phyloP scores from a whole-genome alignment of 2,888 invertebrate genomes.

The Drosophila kambysellisi region DNA sequence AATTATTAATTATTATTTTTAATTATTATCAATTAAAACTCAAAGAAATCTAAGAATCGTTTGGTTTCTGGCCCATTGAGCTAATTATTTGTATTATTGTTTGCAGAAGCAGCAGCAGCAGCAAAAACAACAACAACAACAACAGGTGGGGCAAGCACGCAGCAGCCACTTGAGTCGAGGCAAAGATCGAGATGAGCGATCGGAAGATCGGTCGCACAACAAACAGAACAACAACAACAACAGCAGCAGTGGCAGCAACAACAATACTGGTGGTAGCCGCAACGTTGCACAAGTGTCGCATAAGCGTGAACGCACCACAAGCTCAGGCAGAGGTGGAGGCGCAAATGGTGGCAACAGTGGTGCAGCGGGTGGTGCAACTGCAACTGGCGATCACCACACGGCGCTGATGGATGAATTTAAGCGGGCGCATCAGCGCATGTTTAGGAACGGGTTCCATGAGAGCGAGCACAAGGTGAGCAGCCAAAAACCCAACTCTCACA shows the following conservation, averaged over 20 bases:
- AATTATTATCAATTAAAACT: background rate
- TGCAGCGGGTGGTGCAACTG: conserved; percentile 58
- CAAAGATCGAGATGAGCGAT: conserved; percentile 40
- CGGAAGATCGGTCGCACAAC: conserved; percentile 51
- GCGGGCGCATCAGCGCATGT: conserved; percentile 95
- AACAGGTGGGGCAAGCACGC: conserved; percentile 47
- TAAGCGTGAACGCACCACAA: conserved; percentile 86
- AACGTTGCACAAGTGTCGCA: conserved; percentile 70
- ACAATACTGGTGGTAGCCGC: conserved; percentile 32
- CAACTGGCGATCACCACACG: conserved; percentile 87
- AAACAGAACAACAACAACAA: conserved; percentile 29
- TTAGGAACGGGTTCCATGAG: conserved; percentile 86
- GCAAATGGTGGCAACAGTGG: conserved; percentile 40
- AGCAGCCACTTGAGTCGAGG: conserved; percentile 29
- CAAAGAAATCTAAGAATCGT: background rate
- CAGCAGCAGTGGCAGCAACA: conserved; percentile 34
- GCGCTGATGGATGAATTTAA: conserved; percentile 96
- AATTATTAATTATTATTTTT: background rate
- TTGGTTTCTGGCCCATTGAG: background rate
- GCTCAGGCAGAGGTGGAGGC: conserved; percentile 83
- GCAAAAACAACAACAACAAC: conserved; percentile 52
- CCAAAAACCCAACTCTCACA: conserved; percentile 12
- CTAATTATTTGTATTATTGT: conserved; percentile 20
- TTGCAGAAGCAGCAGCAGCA: conserved; percentile 57
- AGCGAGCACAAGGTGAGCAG: conserved; percentile 81